A percentile compares a stretch with the other conserved stretches of the same genome.
phyloP scores from a whole-genome alignment of 2,888 invertebrate genomes.

The Drosophila ustulata region DNA sequence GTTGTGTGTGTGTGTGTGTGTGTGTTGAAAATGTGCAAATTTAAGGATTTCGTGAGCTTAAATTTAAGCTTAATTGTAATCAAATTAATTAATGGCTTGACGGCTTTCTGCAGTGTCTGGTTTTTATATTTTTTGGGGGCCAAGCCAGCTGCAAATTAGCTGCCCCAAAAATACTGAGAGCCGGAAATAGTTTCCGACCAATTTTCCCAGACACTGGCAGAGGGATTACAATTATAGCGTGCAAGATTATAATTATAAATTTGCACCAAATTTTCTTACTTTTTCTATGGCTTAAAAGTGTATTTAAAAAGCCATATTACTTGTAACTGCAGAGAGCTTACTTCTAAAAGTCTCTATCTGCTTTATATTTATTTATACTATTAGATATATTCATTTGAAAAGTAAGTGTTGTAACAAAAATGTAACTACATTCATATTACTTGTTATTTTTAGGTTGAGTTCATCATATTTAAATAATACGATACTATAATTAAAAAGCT shows the following conservation, averaged over 20 bases:
- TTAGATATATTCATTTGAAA: too few species aligned
- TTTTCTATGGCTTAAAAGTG: too few species aligned
- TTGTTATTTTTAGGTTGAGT: too few species aligned
- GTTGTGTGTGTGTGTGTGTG: not conserved
- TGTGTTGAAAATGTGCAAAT: constrained; percentile 22
- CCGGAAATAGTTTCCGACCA: constrained; percentile 8
- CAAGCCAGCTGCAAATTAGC: constrained; percentile 10
- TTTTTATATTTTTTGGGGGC: not conserved
- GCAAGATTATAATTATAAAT: not conserved
- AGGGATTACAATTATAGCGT: not conserved
- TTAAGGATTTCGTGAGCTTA: constrained; percentile 41
- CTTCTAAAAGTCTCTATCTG: too few species aligned
- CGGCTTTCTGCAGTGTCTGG: constrained; percentile 13
- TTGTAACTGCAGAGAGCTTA: too few species aligned
- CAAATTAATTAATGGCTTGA: constrained; percentile 50
- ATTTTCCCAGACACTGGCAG: not conserved
- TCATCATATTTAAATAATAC: too few species aligned
- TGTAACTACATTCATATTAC: too few species aligned
- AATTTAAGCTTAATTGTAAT: constrained; percentile 51
- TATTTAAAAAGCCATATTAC: too few species aligned
- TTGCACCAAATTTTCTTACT: not conserved
- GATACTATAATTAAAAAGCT: too few species aligned
- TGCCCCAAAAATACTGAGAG: not conserved
- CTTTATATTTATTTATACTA: too few species aligned
- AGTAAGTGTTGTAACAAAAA: too few species aligned